Conservation (phyloP, 30 jellyfish, hydroid and myxozoan species). For the Aurelia sp. region DNA sequence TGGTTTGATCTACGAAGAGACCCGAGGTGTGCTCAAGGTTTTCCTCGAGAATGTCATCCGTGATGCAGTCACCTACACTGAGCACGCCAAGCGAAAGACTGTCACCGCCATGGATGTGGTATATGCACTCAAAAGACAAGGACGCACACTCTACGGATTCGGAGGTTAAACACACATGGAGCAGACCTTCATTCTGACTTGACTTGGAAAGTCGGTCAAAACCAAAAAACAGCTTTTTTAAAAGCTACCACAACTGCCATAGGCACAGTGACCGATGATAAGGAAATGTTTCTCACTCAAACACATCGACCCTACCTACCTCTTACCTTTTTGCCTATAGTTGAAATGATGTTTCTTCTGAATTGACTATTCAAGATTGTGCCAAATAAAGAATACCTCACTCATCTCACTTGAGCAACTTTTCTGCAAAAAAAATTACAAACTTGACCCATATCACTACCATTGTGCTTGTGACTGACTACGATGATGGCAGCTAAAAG, state of each 20-base stretch:
- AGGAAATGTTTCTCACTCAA: not conserved
- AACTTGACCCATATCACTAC: too few species aligned
- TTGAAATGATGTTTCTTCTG: too few species aligned
- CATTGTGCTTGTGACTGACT: too few species aligned
- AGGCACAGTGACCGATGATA: not conserved
- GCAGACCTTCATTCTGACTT: too few species aligned
- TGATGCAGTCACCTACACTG: conserved; percentile 82
- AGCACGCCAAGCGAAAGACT: conserved; percentile 93
- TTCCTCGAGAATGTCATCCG: conserved; percentile 51
- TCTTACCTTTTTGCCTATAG: too few species aligned
- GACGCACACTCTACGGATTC: conserved; percentile 92
- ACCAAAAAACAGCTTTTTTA: conserved; percentile 31
- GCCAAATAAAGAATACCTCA: too few species aligned
- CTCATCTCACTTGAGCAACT: too few species aligned
- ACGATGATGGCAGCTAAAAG: too few species aligned
- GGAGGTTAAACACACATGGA: conserved; percentile 59
- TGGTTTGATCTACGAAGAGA: conserved; percentile 64
- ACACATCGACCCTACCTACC: too few species aligned
- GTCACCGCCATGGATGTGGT: conserved; percentile 96
- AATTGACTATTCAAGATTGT: too few species aligned
- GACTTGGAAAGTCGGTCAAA: too few species aligned
- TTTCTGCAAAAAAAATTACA: too few species aligned
- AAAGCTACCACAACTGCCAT: conserved; percentile 29
- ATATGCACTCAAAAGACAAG: conserved; percentile 90
- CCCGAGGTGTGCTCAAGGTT: conserved; percentile 58